Evolutionary conservation across 2,888 invertebrate genomes (phyloP), one percentile per base, ranked within the genome.

Genomic region (Thalpophila matura): DNA sequence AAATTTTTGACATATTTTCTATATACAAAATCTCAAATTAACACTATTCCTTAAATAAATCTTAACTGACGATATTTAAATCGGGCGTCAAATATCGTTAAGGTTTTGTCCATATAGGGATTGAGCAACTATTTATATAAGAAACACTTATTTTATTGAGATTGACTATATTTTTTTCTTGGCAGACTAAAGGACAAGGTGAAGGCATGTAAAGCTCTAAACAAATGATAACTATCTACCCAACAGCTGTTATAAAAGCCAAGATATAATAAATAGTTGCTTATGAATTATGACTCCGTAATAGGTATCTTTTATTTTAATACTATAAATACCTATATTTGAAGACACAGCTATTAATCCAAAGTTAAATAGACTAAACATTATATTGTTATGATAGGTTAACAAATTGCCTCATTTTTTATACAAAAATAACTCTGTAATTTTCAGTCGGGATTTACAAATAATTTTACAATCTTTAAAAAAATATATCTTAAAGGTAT

Each of bases 311-410:
- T 75, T 51, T 62, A 62, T 42, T 64, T 26, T 5, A 35, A n/a
- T 9, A 29, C 4, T 40, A 31, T 31, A n/a, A n/a, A n/a, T n/a
- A n/a, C n/a, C n/a, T n/a, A 50, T 60, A 46, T 54, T 50, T 40
- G 14, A 35, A 56, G 50, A 66, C 33, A 59, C 50, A 26, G 59
- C 43, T 55, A 53, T 67, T 71, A 59, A 60, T 60, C 47, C n/a
- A 20, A 51, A 46, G 20, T 51, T 63, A 60, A 57, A 31, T 59
- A 71, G 62, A 67, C 60, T 60, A 67, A 67, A 74, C 75, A 67
- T 42, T 51, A 38, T 51, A 38, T 38, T 24, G 14, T 37, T 61
- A 42, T 14, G 9, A 50, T 53, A n/a, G 26, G 1, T n/a, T 16
- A 27, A 68, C 59, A 40, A 65, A 70, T 71, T 3, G 1, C 3